A percentile compares a stretch with the other conserved stretches of the same genome.
phyloP scores from a whole-genome alignment of 2,113 vertebrate species.

The Parus major region DNA sequence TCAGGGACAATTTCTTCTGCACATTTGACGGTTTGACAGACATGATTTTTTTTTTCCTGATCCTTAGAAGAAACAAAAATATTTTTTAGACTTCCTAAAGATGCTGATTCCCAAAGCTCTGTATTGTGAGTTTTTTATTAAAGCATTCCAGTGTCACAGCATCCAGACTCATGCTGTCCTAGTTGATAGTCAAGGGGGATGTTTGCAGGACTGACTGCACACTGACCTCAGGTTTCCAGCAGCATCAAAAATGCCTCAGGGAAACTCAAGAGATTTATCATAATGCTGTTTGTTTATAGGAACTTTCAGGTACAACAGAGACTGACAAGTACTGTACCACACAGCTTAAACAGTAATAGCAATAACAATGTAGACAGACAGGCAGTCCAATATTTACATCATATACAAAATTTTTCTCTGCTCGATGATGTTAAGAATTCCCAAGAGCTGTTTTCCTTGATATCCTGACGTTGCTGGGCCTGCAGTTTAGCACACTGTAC shows the following conservation, averaged over 20 bases:
- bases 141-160: constrained; percentile 6
- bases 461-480: not conserved
- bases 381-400: constrained; percentile 21
- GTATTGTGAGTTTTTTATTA: constrained; percentile 48
- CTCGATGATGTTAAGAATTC: constrained; percentile 12
- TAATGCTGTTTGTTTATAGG: constrained; percentile 61
- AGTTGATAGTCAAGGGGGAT: constrained; percentile 60
- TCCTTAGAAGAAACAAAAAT: constrained; percentile 77
- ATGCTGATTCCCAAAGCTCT: constrained; percentile 75
- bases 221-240: constrained; percentile 62
- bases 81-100: constrained; percentile 80
- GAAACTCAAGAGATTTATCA: constrained; percentile 61
- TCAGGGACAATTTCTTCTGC: constrained; percentile 70
- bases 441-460: constrained; percentile 22
- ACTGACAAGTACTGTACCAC: constrained; percentile 45
- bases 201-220: constrained; percentile 64
- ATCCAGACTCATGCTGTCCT: constrained; percentile 13
- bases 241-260: constrained; percentile 47
- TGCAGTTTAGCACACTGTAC: not conserved
- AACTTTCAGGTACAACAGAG: constrained; percentile 62
- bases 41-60: constrained; percentile 76
- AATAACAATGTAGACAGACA: constrained; percentile 22
- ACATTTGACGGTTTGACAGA: constrained; percentile 78
- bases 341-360: constrained; percentile 40
- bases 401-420: constrained; percentile 1